These are phyloP conservation scores for Coboldia fuscipes DNA, from an alignment of 1,140 invertebrate species.

Conservation along the genomic window DNA sequence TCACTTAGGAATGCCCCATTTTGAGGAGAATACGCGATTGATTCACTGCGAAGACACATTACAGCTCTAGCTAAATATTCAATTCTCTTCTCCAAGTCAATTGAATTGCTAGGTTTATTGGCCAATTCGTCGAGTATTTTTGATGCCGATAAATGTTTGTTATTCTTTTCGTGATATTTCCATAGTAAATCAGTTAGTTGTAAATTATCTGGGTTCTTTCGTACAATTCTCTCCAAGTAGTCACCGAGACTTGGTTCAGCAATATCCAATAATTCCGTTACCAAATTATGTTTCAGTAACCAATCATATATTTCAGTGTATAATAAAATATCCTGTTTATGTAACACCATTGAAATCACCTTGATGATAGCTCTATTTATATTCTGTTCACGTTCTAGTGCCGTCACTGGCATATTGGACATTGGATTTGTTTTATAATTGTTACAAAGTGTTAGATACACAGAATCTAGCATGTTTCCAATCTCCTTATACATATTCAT, in stretches of 20 bases:
- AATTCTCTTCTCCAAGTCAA: conserved; percentile 49
- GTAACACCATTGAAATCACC: conserved; percentile 26
- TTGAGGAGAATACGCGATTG: conserved; percentile 48
- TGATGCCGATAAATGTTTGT: conserved; percentile 82
- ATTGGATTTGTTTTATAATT: background rate
- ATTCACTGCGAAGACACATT: conserved; percentile 79
- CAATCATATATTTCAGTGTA: conserved; percentile 86
- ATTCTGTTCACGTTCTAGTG: conserved; percentile 10
- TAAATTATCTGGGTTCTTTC: conserved; percentile 27
- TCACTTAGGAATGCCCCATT: conserved; percentile 75
- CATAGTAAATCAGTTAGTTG: conserved; percentile 72
- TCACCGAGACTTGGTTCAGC: conserved; percentile 60
- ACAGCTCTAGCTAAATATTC: conserved; percentile 86
- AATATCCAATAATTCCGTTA: conserved; percentile 55
- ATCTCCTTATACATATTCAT: conserved; percentile 80
- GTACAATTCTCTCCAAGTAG: conserved; percentile 43
- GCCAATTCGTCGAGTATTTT: conserved; percentile 75
- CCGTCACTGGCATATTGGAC: conserved; percentile 15
- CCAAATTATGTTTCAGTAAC: conserved; percentile 49
- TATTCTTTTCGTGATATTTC: conserved; percentile 87
- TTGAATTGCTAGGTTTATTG: conserved; percentile 43
- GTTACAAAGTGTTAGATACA: conserved; percentile 30
- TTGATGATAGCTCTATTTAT: conserved; percentile 18
- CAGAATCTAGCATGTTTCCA: conserved; percentile 51
- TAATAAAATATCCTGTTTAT: conserved; percentile 60